Evolutionary conservation across 2,797 vertebrate species (phyloP), one percentile per base, ranked within the genome.

Genomic region (Rhinichthys osculus): DNA sequence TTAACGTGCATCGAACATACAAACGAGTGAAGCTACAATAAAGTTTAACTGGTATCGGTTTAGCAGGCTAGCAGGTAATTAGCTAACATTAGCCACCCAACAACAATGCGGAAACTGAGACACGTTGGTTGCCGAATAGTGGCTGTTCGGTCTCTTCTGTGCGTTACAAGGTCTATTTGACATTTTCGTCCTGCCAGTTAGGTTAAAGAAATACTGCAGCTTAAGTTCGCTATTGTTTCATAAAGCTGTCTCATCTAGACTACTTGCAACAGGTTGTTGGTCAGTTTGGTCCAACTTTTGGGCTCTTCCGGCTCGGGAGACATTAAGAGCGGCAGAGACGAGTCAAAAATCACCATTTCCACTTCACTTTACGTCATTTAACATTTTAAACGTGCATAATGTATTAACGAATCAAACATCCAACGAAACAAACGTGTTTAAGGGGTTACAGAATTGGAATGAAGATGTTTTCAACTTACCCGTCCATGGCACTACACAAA

Each of bases 401-500:
- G 9, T 64, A 23, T 38, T 42, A 16, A 62, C 1, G 7, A 7
- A 73, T 30, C 44, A 27, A 81, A 50, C 17, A 78, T 57, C 8
- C 19, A 33, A 54, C 5, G 10, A 17, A 57, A 44, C 27, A 52
- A 23, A 6, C 2, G 33, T 52, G 7, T 81, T 64, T 27, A 64
- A 44, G 8, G 1, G 19, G 2, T 71, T 62, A 40, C 13, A 71
- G 17, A 42, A 11, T 52, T 42, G 86, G 90, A 77, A 91, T 89
- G 86, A 91, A 89, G 59, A 59, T 81, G 80, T 91, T 92, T 92
- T 85, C 57, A 82, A 97, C 98, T 98, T 91, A 99, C 98, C 98
- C 98, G 97, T 98, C 98, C 98, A 99, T 99, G 96, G 97, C 97
- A 98, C 97, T 97, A 95, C 91, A 94, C 94, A 96, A 91, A 97